Percentiles rank a stretch among this genome's conserved stretches.
Evolutionary conservation across 2,888 invertebrate genomes (phyloP).

Genomic region (Heliconius charithonia): DNA sequence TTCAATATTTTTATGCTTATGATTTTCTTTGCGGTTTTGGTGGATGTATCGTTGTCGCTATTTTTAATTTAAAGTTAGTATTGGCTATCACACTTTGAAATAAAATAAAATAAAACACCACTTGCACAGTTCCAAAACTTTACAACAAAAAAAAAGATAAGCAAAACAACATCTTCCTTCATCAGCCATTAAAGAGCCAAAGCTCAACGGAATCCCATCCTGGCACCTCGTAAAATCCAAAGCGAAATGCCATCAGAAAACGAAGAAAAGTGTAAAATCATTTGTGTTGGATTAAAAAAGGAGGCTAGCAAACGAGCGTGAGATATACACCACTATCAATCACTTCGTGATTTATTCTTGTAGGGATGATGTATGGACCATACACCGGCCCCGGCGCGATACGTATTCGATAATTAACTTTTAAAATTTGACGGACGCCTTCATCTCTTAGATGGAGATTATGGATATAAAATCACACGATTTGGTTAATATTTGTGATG

Average conservation of each 20-base stretch:
- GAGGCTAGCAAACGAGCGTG: conserved; percentile 79
- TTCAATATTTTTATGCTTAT: neutral
- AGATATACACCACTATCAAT: conserved; percentile 81
- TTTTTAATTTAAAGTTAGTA: neutral
- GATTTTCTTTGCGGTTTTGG: too few relatives aligned
- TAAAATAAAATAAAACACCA: neutral
- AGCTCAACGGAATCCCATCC: conserved; percentile 49
- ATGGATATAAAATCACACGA: conserved; percentile 41
- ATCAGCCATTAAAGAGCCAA: conserved; percentile 29
- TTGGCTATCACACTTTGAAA: neutral
- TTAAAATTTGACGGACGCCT: conserved; percentile 80
- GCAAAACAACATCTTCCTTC: neutral
- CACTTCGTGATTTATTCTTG: conserved; percentile 80
- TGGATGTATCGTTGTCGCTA: too few relatives aligned
- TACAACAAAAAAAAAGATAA: neutral
- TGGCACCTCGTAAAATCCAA: conserved; percentile 63
- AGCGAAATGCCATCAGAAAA: conserved; percentile 68
- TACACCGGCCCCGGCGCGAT: conserved; percentile 62
- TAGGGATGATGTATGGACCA: conserved; percentile 75
- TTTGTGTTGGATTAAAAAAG: conserved; percentile 82
- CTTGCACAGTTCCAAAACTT: neutral
- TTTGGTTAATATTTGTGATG: conserved; percentile 17
- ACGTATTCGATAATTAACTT: conserved; percentile 82
- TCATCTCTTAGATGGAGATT: conserved; percentile 59
- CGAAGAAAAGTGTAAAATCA: conserved; percentile 80